Percentiles rank a stretch among this genome's conserved stretches.
Evolutionary conservation across 2,888 invertebrate species (phyloP).

Genomic region (Dermolepida albohirtum): DNA sequence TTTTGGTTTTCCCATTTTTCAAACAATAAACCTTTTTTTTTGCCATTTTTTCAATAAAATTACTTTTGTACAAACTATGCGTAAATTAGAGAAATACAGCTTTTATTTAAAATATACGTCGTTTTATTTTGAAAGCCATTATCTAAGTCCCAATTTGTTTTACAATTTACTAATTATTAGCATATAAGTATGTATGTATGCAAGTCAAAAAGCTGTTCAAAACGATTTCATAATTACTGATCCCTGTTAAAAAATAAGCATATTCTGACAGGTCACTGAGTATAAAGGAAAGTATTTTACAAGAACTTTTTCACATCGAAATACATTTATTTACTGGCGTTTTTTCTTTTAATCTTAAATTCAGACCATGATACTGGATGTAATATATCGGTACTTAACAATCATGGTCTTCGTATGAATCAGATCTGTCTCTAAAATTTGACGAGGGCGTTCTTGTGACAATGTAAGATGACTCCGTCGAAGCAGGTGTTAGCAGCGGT

Average conservation of each 20-base stretch:
- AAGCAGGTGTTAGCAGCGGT: conserved; percentile 63
- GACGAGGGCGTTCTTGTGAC: conserved; percentile 61
- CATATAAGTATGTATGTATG: too few species aligned
- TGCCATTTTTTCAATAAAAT: too few species aligned
- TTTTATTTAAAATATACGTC: too few species aligned
- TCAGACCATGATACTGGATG: conserved; percentile 1
- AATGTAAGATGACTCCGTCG: conserved; percentile 60
- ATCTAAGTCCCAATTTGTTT: too few species aligned
- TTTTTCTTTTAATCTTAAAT: background rate
- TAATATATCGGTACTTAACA: conserved; percentile 51
- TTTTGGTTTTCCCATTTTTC: too few species aligned
- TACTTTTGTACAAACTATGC: too few species aligned
- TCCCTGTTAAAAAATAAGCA: conserved; percentile 24
- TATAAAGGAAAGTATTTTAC: conserved; percentile 12
- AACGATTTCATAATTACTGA: background rate
- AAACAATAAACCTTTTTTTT: too few species aligned
- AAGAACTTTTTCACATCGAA: background rate
- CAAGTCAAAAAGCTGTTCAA: too few species aligned
- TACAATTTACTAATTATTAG: too few species aligned
- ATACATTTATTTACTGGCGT: conserved; percentile 17
- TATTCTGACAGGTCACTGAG: conserved; percentile 33
- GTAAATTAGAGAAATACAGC: too few species aligned
- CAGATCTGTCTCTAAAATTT: conserved; percentile 58
- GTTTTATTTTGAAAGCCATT: too few species aligned
- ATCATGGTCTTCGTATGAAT: conserved; percentile 62